Evolutionary conservation across 2,888 invertebrate species (phyloP), one percentile per base, ranked within the genome.

Genomic region (Saturnia pavonia): DNA sequence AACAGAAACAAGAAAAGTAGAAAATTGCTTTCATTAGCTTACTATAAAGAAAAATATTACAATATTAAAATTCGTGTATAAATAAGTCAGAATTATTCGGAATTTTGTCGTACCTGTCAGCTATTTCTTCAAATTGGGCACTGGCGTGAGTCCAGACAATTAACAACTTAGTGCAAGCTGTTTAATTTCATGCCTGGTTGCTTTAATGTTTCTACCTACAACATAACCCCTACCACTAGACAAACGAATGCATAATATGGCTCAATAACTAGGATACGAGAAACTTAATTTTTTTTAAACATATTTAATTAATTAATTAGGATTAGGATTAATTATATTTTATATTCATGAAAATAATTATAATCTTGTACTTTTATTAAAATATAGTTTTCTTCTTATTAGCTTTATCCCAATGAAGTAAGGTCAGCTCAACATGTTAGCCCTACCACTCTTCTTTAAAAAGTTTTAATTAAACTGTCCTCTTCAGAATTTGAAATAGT

Each of bases 111-210:
- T 34, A 22, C 66, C 65, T 66, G 70, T 88, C 89, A 88, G 89
- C 88, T 85, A 86, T 88, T 88, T 86, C 86, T 89, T 86, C 82
- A 88, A 90, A 91, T 89, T 88, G 89, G 80, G 80, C 78, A 76
- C 84, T 91, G 91, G 91, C 90, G 79, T 74, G 73, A 80, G 81
- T 86, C 91, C 91, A 91, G 85, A 73, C 87, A 86, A 90, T 91
- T 90, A 91, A 89, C 89, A 90, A 88, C 80, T 89, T 90, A 87
- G 84, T 88, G 88, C 88, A 86, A 86, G 88, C 86, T 88, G 89
- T 91, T 91, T 91, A 88, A 91, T 91, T 91, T 91, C 88, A 87
- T 87, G 88, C 87, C 85, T 86, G 85, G 85, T 81, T 82, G 85
- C 85, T 75, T 82, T 77, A 79, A 80, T 54, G 70, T 65, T 40